Conservation (phyloP, 2,113 vertebrate species). For the Equus quagga region DNA sequence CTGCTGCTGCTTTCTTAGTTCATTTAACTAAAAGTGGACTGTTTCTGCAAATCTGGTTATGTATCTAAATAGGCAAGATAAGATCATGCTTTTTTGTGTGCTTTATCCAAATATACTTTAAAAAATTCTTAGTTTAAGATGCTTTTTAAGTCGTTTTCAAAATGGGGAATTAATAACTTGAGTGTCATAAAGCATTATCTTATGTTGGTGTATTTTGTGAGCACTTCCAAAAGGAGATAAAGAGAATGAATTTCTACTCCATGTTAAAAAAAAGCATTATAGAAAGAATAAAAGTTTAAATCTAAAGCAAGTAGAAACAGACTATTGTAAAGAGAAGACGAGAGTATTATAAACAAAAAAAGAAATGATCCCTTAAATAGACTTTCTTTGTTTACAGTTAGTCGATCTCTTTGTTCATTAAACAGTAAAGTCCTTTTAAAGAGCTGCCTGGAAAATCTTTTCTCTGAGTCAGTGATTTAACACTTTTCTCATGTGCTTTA, state of each 20-base stretch:
- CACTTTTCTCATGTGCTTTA: neutral
- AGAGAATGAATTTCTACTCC: constrained; percentile 39
- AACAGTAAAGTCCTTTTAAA: constrained; percentile 17
- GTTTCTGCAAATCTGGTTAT: neutral
- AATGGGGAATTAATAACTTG: neutral
- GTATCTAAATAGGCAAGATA: neutral
- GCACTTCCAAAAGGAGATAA: constrained; percentile 17
- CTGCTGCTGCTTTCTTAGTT: neutral
- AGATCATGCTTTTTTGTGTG: neutral
- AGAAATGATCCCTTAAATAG: constrained; percentile 15
- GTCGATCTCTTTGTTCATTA: constrained; percentile 44
- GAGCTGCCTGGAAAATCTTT: neutral
- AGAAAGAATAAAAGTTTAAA: constrained; percentile 27
- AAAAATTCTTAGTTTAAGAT: neutral
- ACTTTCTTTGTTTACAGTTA: constrained; percentile 18
- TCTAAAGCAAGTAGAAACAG: constrained; percentile 46
- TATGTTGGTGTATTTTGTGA: constrained; percentile 23
- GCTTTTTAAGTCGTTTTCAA: neutral
- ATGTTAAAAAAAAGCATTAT: neutral
- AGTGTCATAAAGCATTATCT: neutral
- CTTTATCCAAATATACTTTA: neutral
- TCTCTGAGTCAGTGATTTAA: neutral
- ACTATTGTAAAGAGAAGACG: neutral
- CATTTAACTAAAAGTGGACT: neutral
- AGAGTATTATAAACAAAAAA: neutral